phyloP scores from a whole-genome alignment of 2,797 vertebrate species.

The Coregonus sp. region DNA sequence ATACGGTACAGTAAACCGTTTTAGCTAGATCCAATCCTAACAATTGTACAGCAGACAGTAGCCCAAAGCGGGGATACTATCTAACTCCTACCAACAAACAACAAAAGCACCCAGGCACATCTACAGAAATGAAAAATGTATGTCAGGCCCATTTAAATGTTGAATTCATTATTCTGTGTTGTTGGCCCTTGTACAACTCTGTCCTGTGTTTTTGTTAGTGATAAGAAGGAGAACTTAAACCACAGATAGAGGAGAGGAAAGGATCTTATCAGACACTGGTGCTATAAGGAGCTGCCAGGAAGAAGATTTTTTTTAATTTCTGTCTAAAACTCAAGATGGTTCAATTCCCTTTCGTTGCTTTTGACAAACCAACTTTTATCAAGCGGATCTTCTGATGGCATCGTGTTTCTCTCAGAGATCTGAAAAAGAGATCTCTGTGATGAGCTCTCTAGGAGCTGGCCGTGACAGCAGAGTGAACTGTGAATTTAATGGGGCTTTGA shows the following conservation, averaged over 20 bases:
- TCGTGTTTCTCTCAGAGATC: neutral
- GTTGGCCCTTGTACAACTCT: neutral
- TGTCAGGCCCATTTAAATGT: neutral
- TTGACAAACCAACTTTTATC: conserved; percentile 41
- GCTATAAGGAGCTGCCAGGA: conserved; percentile 32
- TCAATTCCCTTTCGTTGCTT: conserved; percentile 44
- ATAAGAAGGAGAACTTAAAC: conserved; percentile 1
- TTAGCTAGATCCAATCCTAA: neutral
- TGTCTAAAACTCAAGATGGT: conserved; percentile 35
- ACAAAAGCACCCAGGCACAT: neutral
- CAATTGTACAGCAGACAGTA: neutral
- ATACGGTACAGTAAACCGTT: neutral
- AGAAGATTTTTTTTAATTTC: conserved; percentile 56
- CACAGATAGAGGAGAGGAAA: conserved; percentile 5
- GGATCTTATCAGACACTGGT: conserved; percentile 35
- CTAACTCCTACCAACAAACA: neutral
- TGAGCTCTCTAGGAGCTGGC: neutral
- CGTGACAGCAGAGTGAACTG: conserved; percentile 5
- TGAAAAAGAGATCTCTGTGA: conserved; percentile 12
- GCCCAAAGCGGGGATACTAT: neutral
- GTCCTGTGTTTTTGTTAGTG: conserved; percentile 8
- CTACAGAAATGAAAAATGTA: neutral
- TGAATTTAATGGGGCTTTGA: conserved; percentile 39
- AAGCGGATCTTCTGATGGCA: conserved; percentile 29
- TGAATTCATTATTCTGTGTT: neutral